phyloP scores from a whole-genome alignment of 2,797 vertebrate species.

The Aulostomus chinensis region DNA sequence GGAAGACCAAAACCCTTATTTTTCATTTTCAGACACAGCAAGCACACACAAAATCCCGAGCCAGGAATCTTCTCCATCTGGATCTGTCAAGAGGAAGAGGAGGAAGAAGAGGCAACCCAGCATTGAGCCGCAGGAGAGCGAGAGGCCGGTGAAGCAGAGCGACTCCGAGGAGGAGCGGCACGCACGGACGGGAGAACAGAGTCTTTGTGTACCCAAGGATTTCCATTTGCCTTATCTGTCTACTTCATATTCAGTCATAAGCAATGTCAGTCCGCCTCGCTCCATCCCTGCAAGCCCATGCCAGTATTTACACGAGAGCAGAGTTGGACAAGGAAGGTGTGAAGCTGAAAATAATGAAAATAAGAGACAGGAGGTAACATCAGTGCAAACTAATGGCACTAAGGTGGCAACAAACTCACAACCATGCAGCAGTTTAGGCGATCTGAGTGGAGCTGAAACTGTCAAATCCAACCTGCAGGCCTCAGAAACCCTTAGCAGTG shows the following conservation, averaged over 20 bases:
- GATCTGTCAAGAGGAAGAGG: conserved; percentile 69
- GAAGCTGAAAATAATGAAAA: conserved; percentile 14
- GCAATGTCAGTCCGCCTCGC: conserved; percentile 7
- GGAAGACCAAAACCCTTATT: conserved; percentile 10
- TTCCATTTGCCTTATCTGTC: conserved; percentile 5
- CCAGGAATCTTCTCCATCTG: conserved; percentile 43
- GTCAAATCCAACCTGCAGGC: too few relatives aligned
- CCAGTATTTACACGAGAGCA: conserved; percentile 13
- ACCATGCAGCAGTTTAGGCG: conserved; percentile 15
- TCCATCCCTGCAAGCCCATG: conserved; percentile 7
- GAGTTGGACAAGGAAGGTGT: conserved; percentile 8
- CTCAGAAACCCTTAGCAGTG: conserved; percentile 8
- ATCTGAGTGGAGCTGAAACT: conserved; percentile 15
- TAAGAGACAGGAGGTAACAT: background rate
- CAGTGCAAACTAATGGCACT: conserved; percentile 4
- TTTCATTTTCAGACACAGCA: conserved; percentile 10
- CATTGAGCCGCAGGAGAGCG: conserved; percentile 40
- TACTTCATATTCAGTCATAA: conserved; percentile 9
- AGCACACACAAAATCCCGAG: conserved; percentile 13
- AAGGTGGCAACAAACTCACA: conserved; percentile 33
- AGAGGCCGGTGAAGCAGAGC: conserved; percentile 41
- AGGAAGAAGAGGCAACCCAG: conserved; percentile 74
- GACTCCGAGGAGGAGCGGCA: conserved; percentile 68
- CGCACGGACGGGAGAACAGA: conserved; percentile 20
- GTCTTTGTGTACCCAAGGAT: conserved; percentile 22